Base-by-base conservation (phyloP, 2,797 vertebrate species). In the Vireo griseus region DNA sequence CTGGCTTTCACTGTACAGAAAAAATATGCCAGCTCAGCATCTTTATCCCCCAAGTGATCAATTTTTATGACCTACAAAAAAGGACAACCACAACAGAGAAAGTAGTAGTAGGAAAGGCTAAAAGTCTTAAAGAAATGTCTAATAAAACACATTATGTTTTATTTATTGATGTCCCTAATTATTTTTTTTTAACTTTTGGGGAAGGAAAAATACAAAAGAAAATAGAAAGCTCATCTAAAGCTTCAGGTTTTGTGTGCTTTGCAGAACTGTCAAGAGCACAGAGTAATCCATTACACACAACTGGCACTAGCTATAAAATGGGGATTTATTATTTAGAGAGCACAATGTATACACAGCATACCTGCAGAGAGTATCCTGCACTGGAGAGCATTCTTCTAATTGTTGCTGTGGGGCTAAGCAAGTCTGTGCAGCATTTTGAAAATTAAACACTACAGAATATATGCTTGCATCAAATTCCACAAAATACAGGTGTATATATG, bases 251-350 rank as follows among this genome's bases (percentile, higher is more conserved):
- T 86, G 58, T 73, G 68, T 73, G 82, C 66, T 88, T 91, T 84
- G 63, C 76, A 94, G 47, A 91, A 51, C 69, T 81, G 62, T 75
- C 87, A 84, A 52, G 71, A 92, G 73, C 40, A 57, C 6, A 51
- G 75, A 83, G 28, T 40, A 72, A 81, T 66, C 62, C 51, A 68
- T 62, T 82, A 92, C 28, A 45, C 13, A 62, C 44, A 88, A 77
- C 24, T 61, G 66, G 55, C 40, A 73, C 29, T 69, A 79, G 71
- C 48, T 86, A 63, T 86, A 76, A 89, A 88, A 84, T 16, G 13
- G 44, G 13, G n/a, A 90, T 79, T 90, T 92, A 62, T 78, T 81
- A 79, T 91, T 94, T 90, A 84, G 48, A 91, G 66, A 81, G 50
- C 73, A 81, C 67, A 73, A 6, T 2, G 39, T 59, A 76, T 37